Evolutionary conservation across 2,888 invertebrate species (phyloP), one percentile per base, ranked within the genome.

Genomic region (Xanthia icteritia): DNA sequence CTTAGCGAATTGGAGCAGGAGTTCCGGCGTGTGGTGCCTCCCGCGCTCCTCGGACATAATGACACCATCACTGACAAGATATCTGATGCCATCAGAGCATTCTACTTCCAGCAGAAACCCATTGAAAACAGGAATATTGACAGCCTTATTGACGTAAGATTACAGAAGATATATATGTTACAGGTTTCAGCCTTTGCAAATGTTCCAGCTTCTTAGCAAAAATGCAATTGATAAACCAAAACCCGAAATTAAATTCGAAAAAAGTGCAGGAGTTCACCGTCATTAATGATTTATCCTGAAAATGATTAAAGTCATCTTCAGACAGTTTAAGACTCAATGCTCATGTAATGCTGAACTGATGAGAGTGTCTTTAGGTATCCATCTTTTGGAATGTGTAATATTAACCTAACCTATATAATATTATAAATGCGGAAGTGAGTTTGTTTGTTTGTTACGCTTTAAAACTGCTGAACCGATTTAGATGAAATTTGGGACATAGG

Each of bases 1-100:
- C 90, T 97, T 65, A 92, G 91, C 61, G 97, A 97, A 84, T 92
- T 97, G 81, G 97, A 97, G 60, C 94, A 94, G 23, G 97, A 97
- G 90, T 97, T 97, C 91, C 92, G 92, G 0, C 96, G 97, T n/a
- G 94, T 97, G 82, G 96, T 97, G 69, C 97, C 97, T 0, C 97
- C 95, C 0, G 97, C 97, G 89, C 93, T 97, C 51, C 93, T 95
- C 63, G 91, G 94, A 0, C 89, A 92, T 85, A 89, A 96, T 92
- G 90, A 94, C 83, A 85, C 88, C 8, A 83, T 90, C 64, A 90
- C 91, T 3, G 86, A 88, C 51, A 92, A 93, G 81, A 93, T 96
- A 76, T 94, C 97, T 0, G 95, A 96, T 0, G 95, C 97, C 27
- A 97, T 97, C 82, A 93, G 97, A 20, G 92, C 96, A 20, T 97